Conservation (phyloP, 2,113 vertebrate genomes). For the Gymnocephalus cernua region DNA sequence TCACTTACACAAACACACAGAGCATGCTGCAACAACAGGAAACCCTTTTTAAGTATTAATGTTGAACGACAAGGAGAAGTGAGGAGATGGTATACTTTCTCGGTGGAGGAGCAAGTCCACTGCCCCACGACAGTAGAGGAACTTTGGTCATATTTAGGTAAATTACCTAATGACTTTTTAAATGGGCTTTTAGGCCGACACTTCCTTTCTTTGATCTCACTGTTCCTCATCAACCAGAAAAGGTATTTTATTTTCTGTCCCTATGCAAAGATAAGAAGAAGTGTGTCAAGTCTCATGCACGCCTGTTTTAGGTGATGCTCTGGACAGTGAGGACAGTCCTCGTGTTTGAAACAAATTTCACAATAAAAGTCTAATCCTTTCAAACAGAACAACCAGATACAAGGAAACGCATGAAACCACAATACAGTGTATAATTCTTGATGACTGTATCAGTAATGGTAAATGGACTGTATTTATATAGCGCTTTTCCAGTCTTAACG, state of each 20-base stretch:
- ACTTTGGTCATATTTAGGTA: background rate
- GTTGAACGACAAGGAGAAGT: constrained; percentile 50
- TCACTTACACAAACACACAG: constrained; percentile 74
- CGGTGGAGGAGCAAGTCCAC: constrained; percentile 7
- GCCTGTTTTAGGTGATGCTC: background rate
- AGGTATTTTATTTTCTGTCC: background rate
- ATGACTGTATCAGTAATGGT: background rate
- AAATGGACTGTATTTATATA: no score
- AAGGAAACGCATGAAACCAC: background rate
- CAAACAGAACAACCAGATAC: background rate
- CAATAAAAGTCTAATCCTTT: background rate
- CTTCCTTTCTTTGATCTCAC: background rate
- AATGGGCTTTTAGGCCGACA: background rate
- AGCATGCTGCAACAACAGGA: constrained; percentile 80
- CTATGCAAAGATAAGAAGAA: background rate
- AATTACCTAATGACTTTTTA: background rate
- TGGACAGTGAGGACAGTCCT: background rate
- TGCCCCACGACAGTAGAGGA: background rate
- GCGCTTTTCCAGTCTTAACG: no score
- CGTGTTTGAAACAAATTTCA: background rate
- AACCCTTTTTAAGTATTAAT: constrained; percentile 69
- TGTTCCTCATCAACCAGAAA: background rate
- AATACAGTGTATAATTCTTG: no score
- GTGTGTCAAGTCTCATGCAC: background rate
- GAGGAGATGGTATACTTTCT: background rate